Base-by-base conservation (phyloP, 2,113 vertebrate genomes). In the Ailuropoda melanoleuca region DNA sequence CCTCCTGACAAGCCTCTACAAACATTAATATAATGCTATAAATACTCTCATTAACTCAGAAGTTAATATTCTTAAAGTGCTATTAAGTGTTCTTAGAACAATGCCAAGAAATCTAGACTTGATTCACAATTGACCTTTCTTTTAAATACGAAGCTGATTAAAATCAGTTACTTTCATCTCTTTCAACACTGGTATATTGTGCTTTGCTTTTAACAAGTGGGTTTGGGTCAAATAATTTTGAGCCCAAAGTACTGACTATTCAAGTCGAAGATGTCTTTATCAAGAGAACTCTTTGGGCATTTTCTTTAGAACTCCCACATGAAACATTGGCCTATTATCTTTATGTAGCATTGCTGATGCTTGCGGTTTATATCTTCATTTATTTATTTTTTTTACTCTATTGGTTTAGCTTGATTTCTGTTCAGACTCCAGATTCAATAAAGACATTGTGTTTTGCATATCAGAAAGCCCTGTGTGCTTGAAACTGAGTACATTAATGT, bases 101-200 rank as follows among this genome's bases (percentile, higher is more conserved):
- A 83, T 24, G 37, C 34, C 64, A 50, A 87, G n/a, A 34, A 85
- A 81, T 80, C 29, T 62, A 83, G 84, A n/a, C 29, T 58, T 26
- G 55, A 89, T 66, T 93, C 66, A n/a, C 19, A 75, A 58, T 7
- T 66, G 46, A 81, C 84, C n/a, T 77, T 56, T 93, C 66, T 39
- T 84, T 87, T 43, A 62, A 48, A 75, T 26, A 53, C 6, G 34
- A 46, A 46, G 24, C 80, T 90, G 74, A n/a, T 55, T 62, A 62
- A 55, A 46, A 29, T 8, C 6, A 18, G 78, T 55, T 53, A 24
- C 70, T 91, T 43, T 21, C 37, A 66, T 34, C 6, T 9, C 4
- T 1, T 43, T 68, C 18, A 55, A 39, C 18, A 4, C 21, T 15
- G 8, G 29, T 19, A 1, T 1, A 55, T 31, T 14, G 23, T 72